These are phyloP conservation scores for Rhea pennata DNA, from an alignment of 2,113 vertebrate genomes.

Conservation along the genomic window DNA sequence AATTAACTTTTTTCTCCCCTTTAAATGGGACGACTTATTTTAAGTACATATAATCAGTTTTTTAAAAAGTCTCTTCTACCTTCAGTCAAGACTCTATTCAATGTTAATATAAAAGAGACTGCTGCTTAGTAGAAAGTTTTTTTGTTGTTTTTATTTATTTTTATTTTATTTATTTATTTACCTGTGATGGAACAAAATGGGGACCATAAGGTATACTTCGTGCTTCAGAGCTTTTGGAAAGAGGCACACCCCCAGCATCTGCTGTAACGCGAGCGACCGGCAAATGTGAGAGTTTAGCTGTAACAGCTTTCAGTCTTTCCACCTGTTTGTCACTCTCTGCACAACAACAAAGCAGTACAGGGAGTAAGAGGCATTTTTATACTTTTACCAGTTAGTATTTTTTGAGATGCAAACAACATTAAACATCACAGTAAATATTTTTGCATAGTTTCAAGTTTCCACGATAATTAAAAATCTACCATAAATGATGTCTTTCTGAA, in stretches of 20 bases:
- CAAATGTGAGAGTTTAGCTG: conserved; percentile 49
- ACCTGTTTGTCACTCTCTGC: conserved; percentile 60
- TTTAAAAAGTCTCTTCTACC: background rate
- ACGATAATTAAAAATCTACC: background rate
- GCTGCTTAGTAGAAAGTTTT: background rate
- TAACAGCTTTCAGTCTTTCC: conserved; percentile 55
- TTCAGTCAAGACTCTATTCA: background rate
- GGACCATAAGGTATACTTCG: conserved; percentile 61
- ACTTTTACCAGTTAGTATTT: background rate
- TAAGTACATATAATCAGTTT: background rate
- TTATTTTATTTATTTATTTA: too few relatives aligned
- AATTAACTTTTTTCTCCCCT: background rate
- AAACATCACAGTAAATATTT: background rate
- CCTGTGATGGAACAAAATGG: conserved; percentile 72
- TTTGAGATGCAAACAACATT: background rate
- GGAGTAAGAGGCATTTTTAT: background rate
- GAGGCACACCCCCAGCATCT: conserved; percentile 50
- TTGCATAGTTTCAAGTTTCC: background rate
- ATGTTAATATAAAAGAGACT: background rate
- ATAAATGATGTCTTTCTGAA: background rate
- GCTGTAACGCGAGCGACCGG: conserved; percentile 13
- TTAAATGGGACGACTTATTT: background rate
- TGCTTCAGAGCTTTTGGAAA: conserved; percentile 76
- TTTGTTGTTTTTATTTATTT: too few relatives aligned
- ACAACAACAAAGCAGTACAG: background rate